Percentiles rank a stretch among this genome's conserved stretches.
Evolutionary conservation across 2,888 invertebrate genomes (phyloP).

Genomic region (Muschampia plurimacula): DNA sequence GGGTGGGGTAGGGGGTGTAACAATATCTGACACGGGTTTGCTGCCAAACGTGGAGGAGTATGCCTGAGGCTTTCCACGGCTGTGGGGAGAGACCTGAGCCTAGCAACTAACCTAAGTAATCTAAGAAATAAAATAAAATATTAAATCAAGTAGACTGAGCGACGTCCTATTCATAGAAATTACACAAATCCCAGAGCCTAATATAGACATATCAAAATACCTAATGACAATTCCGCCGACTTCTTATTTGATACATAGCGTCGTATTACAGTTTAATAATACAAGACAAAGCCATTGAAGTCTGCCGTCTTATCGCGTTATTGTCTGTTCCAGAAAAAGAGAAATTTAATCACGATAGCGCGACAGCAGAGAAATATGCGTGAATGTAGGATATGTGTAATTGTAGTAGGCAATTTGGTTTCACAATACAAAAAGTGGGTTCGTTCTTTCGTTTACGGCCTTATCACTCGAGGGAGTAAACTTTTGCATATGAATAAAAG

Average conservation of each 20-base stretch:
- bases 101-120: too few species aligned
- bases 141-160: too few species aligned
- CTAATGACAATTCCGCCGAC: constrained; percentile 12
- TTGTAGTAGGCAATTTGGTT: constrained; percentile 37
- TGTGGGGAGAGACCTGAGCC: too few species aligned
- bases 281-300: constrained; percentile 34
- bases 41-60: too few species aligned
- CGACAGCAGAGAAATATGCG: constrained; percentile 41
- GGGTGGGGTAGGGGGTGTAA: too few species aligned
- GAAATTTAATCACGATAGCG: constrained; percentile 46
- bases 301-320: constrained; percentile 35
- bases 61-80: too few species aligned
- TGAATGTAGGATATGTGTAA: constrained; percentile 26
- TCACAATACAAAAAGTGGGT: constrained; percentile 36
- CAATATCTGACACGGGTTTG: too few species aligned
- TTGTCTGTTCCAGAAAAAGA: constrained; percentile 43
- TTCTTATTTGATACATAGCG: constrained; percentile 20
- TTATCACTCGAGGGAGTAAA: constrained; percentile 52
- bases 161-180: background rate
- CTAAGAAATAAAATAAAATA: too few species aligned
- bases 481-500: constrained; percentile 80
- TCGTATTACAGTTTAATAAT: constrained; percentile 34
- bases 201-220: background rate
- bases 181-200: background rate
- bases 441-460: constrained; percentile 30